Evolutionary conservation across 2,113 vertebrate genomes (phyloP).

Genomic region (Cyprinodon brontotheroides): DNA sequence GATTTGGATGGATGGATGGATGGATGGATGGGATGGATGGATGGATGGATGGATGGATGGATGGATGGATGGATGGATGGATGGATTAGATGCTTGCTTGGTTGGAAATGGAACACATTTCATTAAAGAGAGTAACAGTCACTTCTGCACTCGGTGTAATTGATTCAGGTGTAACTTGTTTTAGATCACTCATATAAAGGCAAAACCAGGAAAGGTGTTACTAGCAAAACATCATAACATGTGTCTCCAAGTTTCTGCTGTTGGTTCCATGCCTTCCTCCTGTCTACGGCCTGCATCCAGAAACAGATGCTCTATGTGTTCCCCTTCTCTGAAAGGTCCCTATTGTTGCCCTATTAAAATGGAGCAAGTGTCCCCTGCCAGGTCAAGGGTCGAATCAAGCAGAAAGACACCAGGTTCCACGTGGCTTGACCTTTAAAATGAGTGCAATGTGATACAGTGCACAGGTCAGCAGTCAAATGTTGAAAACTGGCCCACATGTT

Average conservation of each 20-base stretch:
- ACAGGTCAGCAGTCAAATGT: slow-evolving; percentile 71
- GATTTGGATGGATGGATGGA: no score
- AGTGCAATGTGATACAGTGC: slow-evolving; percentile 73
- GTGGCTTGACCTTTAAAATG: slow-evolving; percentile 77
- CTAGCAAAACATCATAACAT: no score
- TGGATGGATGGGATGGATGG: no score
- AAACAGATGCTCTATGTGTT: slow-evolving; percentile 74
- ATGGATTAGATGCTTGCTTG: no score
- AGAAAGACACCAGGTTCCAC: slow-evolving; percentile 48
- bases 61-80: no score
- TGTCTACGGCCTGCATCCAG: slow-evolving; percentile 22
- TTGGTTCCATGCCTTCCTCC: not conserved
- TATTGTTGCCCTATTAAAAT: slow-evolving; percentile 71
- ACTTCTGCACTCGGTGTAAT: no score
- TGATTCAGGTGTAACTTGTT: no score
- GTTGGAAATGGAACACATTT: no score
- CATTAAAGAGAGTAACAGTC: no score
- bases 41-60: no score
- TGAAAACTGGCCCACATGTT: slow-evolving; percentile 70
- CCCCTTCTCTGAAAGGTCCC: slow-evolving; percentile 60
- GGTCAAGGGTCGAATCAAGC: slow-evolving; percentile 67
- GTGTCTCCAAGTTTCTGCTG: not conserved
- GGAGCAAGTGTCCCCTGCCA: slow-evolving; percentile 68
- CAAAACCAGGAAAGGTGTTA: no score
- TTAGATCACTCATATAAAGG: no score